Base-by-base conservation (phyloP, 2,888 invertebrate genomes). In the Conops quadrifasciatus region DNA sequence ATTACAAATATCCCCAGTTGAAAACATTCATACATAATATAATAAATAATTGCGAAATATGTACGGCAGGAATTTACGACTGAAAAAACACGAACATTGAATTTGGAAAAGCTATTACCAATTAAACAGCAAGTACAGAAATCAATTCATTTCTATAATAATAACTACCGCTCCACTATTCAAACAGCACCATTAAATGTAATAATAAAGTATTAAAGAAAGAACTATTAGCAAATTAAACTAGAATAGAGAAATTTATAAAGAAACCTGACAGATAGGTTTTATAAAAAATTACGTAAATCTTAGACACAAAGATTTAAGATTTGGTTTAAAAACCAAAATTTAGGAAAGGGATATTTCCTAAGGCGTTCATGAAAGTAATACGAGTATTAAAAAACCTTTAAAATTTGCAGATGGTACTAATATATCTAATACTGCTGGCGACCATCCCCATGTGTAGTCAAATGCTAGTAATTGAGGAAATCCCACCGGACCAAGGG, bases 31-130 rank as follows among this genome's bases (percentile, higher is more conserved):
- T 74, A 66, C 71, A 73, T 16, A 72, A 73, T 53, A 67, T 74
- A 15, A 67, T 75, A 13, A 77, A 75, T 49, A 76, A 73, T 65
- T 75, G 75, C 21, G 72, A 68, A 5, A 56, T 73, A 26, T 72
- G 74, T 43, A 67, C 30, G 28, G 16, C 51, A 3, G 67, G 53
- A n/a, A 74, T 71, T 45, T 72, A 73, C 62, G 74, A 72, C 21
- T 59, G 74, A 53, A 70, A 73, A n/a, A n/a, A n/a, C n/a, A n/a
- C n/a, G n/a, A n/a, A n/a, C n/a, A n/a, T n/a, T n/a, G n/a, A n/a
- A n/a, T n/a, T n/a, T n/a, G n/a, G n/a, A n/a, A n/a, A n/a, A n/a
- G n/a, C n/a, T n/a, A n/a, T n/a, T n/a, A 19, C 74, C 66, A 4
- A 58, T 71, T 45, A 72, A 67, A 21, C n/a, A 64, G 30, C 45